These are phyloP conservation scores for Cossypha niveicapilla DNA, from an alignment of 2,797 vertebrate species.

Conservation along the genomic window DNA sequence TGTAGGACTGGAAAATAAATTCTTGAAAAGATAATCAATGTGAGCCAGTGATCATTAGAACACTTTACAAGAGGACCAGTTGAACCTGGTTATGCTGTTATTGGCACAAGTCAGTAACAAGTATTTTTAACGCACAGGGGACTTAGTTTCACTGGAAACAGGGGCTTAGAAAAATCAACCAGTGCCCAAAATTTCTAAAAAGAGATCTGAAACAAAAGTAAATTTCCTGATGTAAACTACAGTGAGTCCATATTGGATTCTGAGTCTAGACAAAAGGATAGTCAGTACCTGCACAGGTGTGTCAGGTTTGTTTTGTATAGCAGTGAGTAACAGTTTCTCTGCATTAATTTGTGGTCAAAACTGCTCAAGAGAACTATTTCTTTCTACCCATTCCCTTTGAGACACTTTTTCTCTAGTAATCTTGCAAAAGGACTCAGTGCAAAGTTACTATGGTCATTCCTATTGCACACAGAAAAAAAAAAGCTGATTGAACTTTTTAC, in stretches of 20 bases:
- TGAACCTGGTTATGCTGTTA: neutral
- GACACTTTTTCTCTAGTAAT: neutral
- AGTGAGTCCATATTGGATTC: neutral
- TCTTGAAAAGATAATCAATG: neutral
- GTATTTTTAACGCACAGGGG: neutral
- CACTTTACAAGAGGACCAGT: neutral
- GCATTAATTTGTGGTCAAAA: neutral
- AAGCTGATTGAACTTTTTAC: slow-evolving; percentile 72
- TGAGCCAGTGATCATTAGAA: neutral
- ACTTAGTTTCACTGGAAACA: neutral
- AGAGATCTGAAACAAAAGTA: neutral
- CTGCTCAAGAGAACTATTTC: neutral
- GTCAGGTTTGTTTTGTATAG: neutral
- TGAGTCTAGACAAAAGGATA: neutral
- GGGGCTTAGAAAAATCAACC: neutral
- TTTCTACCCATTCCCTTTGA: neutral
- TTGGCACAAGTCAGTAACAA: neutral
- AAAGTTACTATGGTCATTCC: slow-evolving; percentile 41
- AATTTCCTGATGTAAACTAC: neutral
- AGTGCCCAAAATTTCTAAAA: neutral
- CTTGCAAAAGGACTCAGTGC: neutral
- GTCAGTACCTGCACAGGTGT: neutral
- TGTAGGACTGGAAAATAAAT: neutral
- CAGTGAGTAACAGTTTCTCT: neutral
- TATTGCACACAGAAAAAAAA: neutral